phyloP scores from a whole-genome alignment of 2,113 vertebrate genomes.

The Lipophrys pholis region DNA sequence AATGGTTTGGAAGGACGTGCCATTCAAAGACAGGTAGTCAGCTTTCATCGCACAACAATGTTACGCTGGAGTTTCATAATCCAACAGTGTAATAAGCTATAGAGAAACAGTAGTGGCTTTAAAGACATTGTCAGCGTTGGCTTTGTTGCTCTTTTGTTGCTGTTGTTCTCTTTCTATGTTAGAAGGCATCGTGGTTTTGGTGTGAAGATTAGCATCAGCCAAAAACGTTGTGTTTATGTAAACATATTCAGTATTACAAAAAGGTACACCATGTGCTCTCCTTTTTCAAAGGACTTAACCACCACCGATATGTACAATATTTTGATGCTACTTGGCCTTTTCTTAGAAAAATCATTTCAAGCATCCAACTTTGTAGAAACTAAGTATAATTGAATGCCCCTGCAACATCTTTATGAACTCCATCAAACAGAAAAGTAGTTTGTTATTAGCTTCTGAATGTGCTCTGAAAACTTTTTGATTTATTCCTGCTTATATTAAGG shows the following conservation, averaged over 20 bases:
- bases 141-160: constrained; percentile 7
- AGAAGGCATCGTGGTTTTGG: constrained; percentile 9
- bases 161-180: neutral
- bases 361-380: neutral
- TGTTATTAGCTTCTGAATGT: neutral
- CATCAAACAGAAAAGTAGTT: neutral
- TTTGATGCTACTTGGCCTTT: neutral
- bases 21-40: constrained; percentile 45
- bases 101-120: constrained; percentile 18
- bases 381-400: neutral
- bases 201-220: constrained; percentile 6
- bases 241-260: neutral
- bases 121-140: constrained; percentile 4
- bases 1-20: constrained; percentile 29
- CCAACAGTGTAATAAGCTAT: neutral
- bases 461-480: neutral
- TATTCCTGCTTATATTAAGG: neutral
- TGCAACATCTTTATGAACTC: neutral
- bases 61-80: constrained; percentile 23
- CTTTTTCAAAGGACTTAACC: neutral
- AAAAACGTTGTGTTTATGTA: neutral
- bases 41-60: constrained; percentile 18
- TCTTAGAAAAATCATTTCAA: neutral
- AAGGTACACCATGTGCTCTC: constrained; percentile 11
- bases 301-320: neutral